Conservation (phyloP, 2,797 vertebrate genomes). For the Clarias pachynema region DNA sequence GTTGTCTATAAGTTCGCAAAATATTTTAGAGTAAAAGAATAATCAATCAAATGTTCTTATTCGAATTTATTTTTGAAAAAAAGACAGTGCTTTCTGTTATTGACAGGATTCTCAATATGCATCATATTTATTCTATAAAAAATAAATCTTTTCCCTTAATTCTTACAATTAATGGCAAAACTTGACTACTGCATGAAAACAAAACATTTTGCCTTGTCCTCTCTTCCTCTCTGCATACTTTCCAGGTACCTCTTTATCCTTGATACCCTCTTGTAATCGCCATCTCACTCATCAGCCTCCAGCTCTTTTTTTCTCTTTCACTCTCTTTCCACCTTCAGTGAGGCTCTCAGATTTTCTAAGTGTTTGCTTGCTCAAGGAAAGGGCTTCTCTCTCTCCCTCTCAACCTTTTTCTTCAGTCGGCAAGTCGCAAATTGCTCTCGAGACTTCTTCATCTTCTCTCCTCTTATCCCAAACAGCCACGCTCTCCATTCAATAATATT, state of each 20-base stretch:
- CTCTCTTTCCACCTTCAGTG: slow-evolving; percentile 26
- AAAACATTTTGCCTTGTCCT: slow-evolving; percentile 7
- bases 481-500: slow-evolving; percentile 42
- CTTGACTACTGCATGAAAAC: not conserved
- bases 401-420: slow-evolving; percentile 34
- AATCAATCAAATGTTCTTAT: not conserved
- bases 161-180: not conserved
- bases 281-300: slow-evolving; percentile 42
- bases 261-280: slow-evolving; percentile 34
- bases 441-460: slow-evolving; percentile 34
- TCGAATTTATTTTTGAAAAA: not conserved
- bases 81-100: not conserved
- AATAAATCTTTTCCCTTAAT: not conserved
- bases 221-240: not conserved
- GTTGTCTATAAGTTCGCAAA: no score
- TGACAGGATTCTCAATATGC: not conserved
- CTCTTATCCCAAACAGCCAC: slow-evolving; percentile 29
- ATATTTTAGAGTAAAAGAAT: not conserved
- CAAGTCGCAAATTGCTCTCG: slow-evolving; percentile 43
- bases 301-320: slow-evolving; percentile 27
- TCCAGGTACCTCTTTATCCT: not conserved
- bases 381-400: slow-evolving; percentile 38
- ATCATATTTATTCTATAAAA: not conserved
- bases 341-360: slow-evolving; percentile 42
- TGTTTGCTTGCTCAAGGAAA: slow-evolving; percentile 48